These are phyloP conservation scores for Campoplex capitator DNA, from an alignment of 2,888 invertebrate genomes.

Conservation along the genomic window DNA sequence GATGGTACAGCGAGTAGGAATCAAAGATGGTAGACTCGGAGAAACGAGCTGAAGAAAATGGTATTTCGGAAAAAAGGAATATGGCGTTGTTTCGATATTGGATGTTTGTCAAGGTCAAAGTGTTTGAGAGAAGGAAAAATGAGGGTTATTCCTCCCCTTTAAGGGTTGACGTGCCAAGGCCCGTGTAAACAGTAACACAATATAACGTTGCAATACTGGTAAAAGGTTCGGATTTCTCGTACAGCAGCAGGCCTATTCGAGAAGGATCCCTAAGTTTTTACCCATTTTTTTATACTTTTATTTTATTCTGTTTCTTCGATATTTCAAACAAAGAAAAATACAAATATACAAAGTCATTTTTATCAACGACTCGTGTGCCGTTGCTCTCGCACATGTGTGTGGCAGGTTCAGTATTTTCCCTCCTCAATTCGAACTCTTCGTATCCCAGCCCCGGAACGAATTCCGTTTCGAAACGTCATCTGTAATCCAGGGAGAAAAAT, in stretches of 20 bases:
- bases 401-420: conserved; percentile 11
- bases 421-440: background rate
- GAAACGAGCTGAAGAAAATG: background rate
- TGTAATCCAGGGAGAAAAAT: conserved; percentile 1
- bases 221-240: background rate
- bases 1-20: background rate
- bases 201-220: background rate
- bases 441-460: background rate
- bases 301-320: background rate
- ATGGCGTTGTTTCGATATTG: background rate
- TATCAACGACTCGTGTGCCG: background rate
- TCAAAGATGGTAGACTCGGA: background rate
- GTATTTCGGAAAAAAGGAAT: background rate
- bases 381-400: background rate
- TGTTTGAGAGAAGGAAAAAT: conserved; percentile 1
- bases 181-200: conserved; percentile 9
- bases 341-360: conserved; percentile 5
- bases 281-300: background rate
- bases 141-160: conserved; percentile 5
- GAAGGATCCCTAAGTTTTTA: background rate
- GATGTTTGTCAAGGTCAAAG: background rate
- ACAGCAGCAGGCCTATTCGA: background rate
- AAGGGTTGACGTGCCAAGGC: background rate
- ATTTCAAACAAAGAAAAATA: conserved; percentile 7
- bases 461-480: conserved; percentile 4